phyloP scores from a whole-genome alignment of 23 tunicate species.

The Botrylloides violaceus region DNA sequence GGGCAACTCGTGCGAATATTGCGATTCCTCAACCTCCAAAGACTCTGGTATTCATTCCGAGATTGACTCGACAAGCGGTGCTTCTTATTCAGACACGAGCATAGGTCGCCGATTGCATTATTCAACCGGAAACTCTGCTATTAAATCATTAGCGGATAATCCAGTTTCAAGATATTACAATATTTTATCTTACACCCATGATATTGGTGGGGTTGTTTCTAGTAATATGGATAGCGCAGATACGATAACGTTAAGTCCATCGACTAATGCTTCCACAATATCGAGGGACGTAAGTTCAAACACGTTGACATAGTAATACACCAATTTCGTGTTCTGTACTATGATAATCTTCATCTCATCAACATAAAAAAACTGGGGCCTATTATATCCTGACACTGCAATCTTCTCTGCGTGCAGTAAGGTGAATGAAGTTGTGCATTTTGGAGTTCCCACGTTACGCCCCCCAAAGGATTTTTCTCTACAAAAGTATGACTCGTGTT shows the following conservation, averaged over 20 bases:
- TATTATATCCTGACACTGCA: too few species aligned
- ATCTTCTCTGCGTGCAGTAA: too few species aligned
- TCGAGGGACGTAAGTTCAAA: not conserved
- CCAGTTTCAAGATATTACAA: not conserved
- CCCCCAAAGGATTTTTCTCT: not conserved
- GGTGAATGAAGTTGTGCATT: too few species aligned
- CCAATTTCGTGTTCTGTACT: too few species aligned
- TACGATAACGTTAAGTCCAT: not conserved
- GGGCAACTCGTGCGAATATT: slow-evolving; percentile 24
- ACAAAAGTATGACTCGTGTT: too few species aligned
- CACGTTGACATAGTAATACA: not conserved
- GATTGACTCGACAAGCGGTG: slow-evolving; percentile 49
- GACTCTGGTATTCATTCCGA: slow-evolving; percentile 95
- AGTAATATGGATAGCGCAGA: not conserved
- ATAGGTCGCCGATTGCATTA: slow-evolving; percentile 18
- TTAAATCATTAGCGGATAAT: not conserved
- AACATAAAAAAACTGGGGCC: too few species aligned
- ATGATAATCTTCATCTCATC: too few species aligned
- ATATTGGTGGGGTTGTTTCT: not conserved
- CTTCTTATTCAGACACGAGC: slow-evolving; percentile 23
- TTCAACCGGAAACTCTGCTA: not conserved
- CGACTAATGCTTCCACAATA: not conserved
- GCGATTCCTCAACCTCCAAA: slow-evolving; percentile 88
- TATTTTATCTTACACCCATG: not conserved
- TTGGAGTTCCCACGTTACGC: not conserved